A percentile compares a stretch with the other conserved stretches of the same genome.
phyloP scores from a whole-genome alignment of 2,888 invertebrate genomes.

The Linnaemya vulpina region DNA sequence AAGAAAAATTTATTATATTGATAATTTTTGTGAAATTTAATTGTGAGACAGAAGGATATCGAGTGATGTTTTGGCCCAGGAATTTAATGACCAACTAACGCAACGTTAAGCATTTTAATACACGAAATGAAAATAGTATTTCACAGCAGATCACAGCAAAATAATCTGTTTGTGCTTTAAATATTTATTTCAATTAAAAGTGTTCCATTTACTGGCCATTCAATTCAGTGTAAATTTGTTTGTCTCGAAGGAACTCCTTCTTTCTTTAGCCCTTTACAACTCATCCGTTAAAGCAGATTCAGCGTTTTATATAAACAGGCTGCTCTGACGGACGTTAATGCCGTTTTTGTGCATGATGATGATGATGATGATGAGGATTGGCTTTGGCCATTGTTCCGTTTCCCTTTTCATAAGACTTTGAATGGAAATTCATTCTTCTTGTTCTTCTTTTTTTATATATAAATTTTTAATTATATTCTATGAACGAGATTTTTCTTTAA shows the following conservation, averaged over 20 bases:
- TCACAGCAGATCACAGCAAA: too few relatives aligned
- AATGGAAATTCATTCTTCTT: slow-evolving; percentile 27
- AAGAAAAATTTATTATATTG: too few relatives aligned
- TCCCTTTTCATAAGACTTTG: slow-evolving; percentile 37
- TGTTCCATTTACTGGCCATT: too few relatives aligned
- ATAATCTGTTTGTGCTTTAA: too few relatives aligned
- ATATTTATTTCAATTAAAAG: too few relatives aligned
- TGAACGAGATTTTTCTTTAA: slow-evolving; percentile 56
- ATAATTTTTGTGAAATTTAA: too few relatives aligned
- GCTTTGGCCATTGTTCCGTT: slow-evolving; percentile 47
- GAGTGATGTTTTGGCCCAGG: too few relatives aligned
- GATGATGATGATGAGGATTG: slow-evolving; percentile 28
- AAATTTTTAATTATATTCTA: slow-evolving; percentile 68
- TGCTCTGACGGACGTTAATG: neutral
- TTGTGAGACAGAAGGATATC: too few relatives aligned
- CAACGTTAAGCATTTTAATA: too few relatives aligned
- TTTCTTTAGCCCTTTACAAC: neutral
- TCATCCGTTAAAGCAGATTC: neutral
- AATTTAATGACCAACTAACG: too few relatives aligned
- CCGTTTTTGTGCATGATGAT: neutral
- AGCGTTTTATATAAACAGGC: neutral
- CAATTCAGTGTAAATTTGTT: too few relatives aligned
- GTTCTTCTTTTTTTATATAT: slow-evolving; percentile 1
- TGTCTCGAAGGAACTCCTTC: neutral
- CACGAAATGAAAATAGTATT: too few relatives aligned